Conservation (phyloP, 2,113 vertebrate species). For the Thamnophis sirtalis region DNA sequence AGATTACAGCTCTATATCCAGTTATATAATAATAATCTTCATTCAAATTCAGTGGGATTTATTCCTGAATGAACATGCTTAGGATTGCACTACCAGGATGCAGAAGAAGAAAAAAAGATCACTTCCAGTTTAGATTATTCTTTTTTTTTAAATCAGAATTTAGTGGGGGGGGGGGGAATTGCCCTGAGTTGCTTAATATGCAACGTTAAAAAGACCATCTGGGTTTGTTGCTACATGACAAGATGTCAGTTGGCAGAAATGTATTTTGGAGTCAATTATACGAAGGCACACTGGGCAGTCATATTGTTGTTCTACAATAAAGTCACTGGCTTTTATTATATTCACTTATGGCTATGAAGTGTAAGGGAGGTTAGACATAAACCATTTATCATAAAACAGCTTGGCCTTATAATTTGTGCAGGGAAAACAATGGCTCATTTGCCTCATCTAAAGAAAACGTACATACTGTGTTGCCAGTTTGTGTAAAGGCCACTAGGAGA, state of each 20-base stretch:
- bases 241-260: background rate
- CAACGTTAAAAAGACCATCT: slow-evolving; percentile 21
- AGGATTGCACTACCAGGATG: background rate
- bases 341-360: slow-evolving; percentile 13
- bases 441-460: background rate
- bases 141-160: slow-evolving; percentile 18
- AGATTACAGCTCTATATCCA: background rate
- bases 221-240: background rate
- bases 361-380: background rate
- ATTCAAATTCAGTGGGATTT: background rate
- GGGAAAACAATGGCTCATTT: background rate
- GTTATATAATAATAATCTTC: background rate
- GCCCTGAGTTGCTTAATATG: background rate
- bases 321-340: slow-evolving; percentile 18
- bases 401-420: slow-evolving; percentile 7
- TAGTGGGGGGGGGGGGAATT: slow-evolving; percentile 15
- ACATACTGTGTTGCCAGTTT: background rate
- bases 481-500: background rate
- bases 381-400: slow-evolving; percentile 8
- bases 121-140: background rate
- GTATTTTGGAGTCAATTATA: accelerated
- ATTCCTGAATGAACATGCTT: background rate
- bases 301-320: slow-evolving; percentile 6
- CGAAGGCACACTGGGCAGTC: slow-evolving; percentile 9
- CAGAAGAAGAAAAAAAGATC: slow-evolving; percentile 11